Evolutionary conservation across 2,797 vertebrate genomes (phyloP), one percentile per base, ranked within the genome.

Genomic region (Discoglossus pictus): DNA sequence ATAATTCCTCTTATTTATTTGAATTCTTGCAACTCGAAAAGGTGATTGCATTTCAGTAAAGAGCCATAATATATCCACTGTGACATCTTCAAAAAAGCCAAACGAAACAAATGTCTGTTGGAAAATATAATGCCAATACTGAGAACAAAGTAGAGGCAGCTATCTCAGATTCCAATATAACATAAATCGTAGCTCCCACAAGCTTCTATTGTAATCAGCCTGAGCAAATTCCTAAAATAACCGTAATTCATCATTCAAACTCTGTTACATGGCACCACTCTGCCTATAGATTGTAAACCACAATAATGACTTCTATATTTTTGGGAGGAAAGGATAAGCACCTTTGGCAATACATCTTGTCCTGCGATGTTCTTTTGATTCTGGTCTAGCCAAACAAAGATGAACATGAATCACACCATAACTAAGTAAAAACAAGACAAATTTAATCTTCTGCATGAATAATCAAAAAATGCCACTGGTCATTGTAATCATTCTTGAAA

Each of bases 241-340:
- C 42, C 47, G 4, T 43, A 16, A 54, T 54, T 27, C 13, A 64
- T 65, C 42, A 65, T 38, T n/a, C 31, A 58, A 36, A 46, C 34
- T 31, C 46, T 39, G 34, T 48, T 25, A 58, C 34, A 50, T 27
- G 16, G 64, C 43, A 58, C 23, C 8, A 2, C 7, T 25, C 23
- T 31, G 44, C 15, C 42, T 66, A 58, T 58, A 35, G 38, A 58
- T 50, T 40, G 56, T 17, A 48, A 58, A 58, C 52, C 52, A 58
- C 64, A 66, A 66, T 48, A 58, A 66, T 66, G 23, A 36, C 36
- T 42, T 58, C 53, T 58, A 48, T 56, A 47, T 27, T 55, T 47
- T 40, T 56, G 35, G 34, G 21, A 40, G 12, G 21, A 16, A 25
- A 39, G 47, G 35, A 55, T 46, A 66, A 48, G 42, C 52, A 56